These are phyloP conservation scores for Saccostrea glomerata DNA, from an alignment of 1,140 invertebrate genomes.

Conservation along the genomic window DNA sequence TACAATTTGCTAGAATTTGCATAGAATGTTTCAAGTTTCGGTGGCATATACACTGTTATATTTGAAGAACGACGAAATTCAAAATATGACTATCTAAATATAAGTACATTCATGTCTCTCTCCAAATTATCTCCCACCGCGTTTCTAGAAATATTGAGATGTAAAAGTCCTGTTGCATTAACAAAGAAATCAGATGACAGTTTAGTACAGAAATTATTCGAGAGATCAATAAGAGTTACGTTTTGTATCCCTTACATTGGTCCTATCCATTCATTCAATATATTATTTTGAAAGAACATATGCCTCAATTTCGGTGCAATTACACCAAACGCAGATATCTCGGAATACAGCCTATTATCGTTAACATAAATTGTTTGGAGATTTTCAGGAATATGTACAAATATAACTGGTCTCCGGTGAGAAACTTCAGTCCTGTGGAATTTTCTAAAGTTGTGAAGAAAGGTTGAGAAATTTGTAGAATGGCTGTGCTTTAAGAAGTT, in stretches of 20 bases:
- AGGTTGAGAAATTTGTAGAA: background rate
- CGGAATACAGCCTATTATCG: background rate
- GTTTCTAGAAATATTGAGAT: constrained; percentile 3
- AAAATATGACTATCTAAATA: background rate
- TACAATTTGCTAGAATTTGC: background rate
- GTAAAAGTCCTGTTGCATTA: background rate
- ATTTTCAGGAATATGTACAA: background rate
- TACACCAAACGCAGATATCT: background rate
- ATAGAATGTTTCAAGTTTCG: background rate
- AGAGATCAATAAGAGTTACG: background rate
- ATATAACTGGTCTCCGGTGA: background rate
- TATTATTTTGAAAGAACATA: background rate
- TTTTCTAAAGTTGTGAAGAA: background rate
- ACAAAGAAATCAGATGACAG: background rate
- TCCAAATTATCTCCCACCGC: background rate
- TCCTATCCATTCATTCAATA: background rate
- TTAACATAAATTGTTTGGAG: background rate
- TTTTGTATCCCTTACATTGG: background rate
- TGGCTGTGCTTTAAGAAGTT: background rate
- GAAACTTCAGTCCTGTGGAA: background rate
- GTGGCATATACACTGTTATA: background rate
- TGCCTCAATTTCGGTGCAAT: background rate
- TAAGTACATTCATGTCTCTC: background rate
- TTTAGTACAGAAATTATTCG: background rate
- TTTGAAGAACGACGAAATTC: background rate